Evolutionary conservation across 92 coral and sea anemone genomes (phyloP), one percentile per base, ranked within the genome.

Genomic region (Heteractis magnifica): DNA sequence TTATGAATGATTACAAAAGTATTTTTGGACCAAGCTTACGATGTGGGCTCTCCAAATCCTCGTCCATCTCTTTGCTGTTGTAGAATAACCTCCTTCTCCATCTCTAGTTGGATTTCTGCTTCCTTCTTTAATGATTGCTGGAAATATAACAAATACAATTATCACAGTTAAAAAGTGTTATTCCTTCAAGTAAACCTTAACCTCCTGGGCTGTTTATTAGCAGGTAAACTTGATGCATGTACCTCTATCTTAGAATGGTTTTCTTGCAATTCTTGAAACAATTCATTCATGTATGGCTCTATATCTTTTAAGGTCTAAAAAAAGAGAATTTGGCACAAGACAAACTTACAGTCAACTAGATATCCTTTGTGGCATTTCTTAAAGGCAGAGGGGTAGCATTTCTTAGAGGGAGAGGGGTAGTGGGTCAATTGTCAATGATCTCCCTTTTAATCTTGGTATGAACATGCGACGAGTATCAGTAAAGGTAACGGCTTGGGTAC

Each of bases 211-310:
- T 4, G 15, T 56, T 16, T 19, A 56, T 53, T 19, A n/a, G 6
- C 10, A 19, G 12, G 4, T 56, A 5, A 15, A 34, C 44, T 34
- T 34, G 44, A 34, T 34, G 44, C 44, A 34, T 34, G 44, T 77
- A 96, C 99, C 97, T 96, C 99, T 78, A 91, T 85, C 51, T 90
- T 88, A 21, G 93, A 83, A 75, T 90, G 93, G 72, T 90, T 93
- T 11, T 88, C 92, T 65, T 90, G 97, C 50, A 97, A 88, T 79
- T 94, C 99, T 87, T 97, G 90, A 81, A 97, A 97, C 34, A 90
- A 90, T 48, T 91, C 97, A 89, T 94, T 97, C 90, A 92, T 97
- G 76, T 94, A 94, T 58, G 98, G 94, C 77, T 97, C 99, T 56
- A 93, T 86, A 82, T 97, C 99, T 77, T 97, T 97, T 23, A 97